Evolutionary conservation across 1,140 invertebrate genomes (phyloP).

Genomic region (Drosophila busckii): DNA sequence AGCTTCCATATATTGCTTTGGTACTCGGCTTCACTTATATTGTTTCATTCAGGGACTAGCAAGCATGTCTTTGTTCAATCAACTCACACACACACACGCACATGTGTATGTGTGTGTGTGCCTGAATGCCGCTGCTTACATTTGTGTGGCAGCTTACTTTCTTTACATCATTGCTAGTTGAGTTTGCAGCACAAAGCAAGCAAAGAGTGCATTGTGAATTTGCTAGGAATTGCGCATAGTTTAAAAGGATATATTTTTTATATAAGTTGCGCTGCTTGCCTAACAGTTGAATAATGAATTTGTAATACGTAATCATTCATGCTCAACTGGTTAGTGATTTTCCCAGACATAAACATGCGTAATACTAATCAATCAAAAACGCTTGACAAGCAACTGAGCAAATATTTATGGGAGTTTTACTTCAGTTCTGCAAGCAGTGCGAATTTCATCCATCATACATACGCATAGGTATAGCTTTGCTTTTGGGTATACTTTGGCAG

Average conservation of each 20-base stretch:
- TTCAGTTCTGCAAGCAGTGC: no score
- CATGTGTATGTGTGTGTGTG: constrained; percentile 5
- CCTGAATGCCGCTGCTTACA: constrained; percentile 2
- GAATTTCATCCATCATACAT: no score
- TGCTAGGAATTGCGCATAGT: constrained; percentile 48
- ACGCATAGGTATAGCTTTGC: no score
- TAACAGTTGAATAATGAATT: neutral
- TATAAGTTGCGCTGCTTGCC: constrained; percentile 24
- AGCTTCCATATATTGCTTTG: no score
- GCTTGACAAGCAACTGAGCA: no score
- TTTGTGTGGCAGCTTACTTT: constrained; percentile 43
- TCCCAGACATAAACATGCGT: no score
- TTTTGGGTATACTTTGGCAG: no score
- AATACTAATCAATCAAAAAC: no score
- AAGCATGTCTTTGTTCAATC: constrained; percentile 68
- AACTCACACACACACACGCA: constrained; percentile 24
- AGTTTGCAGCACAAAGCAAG: constrained; percentile 14
- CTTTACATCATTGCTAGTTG: constrained; percentile 41
- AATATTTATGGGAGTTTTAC: no score
- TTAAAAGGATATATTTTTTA: constrained; percentile 28
- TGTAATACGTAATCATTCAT: no score
- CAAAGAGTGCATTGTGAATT: constrained; percentile 38
- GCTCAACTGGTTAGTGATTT: no score
- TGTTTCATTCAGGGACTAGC: constrained; percentile 63
- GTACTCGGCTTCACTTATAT: no score